These are phyloP conservation scores for Mirza zaza DNA, from an alignment of 2,113 vertebrate genomes.

Conservation along the genomic window DNA sequence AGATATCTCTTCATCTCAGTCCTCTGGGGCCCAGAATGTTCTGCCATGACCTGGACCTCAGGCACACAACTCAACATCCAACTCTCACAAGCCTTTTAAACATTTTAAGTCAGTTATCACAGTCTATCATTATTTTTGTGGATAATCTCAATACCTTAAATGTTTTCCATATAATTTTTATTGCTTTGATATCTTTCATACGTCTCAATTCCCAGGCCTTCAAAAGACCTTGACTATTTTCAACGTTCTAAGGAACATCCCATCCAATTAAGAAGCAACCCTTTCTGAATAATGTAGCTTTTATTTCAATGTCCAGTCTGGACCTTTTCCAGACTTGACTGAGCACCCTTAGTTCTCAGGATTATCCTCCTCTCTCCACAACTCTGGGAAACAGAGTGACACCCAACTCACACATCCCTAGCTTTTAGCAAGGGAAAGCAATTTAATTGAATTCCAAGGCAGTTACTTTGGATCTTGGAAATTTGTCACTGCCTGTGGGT, in stretches of 20 bases:
- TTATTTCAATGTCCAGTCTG: neutral
- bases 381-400: conserved; percentile 42
- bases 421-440: conserved; percentile 42
- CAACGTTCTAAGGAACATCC: neutral
- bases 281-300: neutral
- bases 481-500: conserved; percentile 60
- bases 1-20: neutral
- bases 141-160: neutral
- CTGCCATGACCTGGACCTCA: neutral
- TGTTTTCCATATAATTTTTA: neutral
- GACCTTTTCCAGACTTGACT: conserved; percentile 27
- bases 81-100: neutral
- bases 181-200: neutral
- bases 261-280: neutral
- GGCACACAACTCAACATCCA: neutral
- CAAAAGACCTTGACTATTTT: neutral
- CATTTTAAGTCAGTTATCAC: neutral
- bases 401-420: conserved; percentile 36
- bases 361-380: conserved; percentile 6
- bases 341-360: neutral
- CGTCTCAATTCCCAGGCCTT: neutral
- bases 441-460: conserved; percentile 68
- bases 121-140: neutral
- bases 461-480: conserved; percentile 64
- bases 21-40: neutral